These are phyloP conservation scores for Melanogrammus aeglefinus DNA, from an alignment of 2,797 vertebrate species.

Conservation along the genomic window DNA sequence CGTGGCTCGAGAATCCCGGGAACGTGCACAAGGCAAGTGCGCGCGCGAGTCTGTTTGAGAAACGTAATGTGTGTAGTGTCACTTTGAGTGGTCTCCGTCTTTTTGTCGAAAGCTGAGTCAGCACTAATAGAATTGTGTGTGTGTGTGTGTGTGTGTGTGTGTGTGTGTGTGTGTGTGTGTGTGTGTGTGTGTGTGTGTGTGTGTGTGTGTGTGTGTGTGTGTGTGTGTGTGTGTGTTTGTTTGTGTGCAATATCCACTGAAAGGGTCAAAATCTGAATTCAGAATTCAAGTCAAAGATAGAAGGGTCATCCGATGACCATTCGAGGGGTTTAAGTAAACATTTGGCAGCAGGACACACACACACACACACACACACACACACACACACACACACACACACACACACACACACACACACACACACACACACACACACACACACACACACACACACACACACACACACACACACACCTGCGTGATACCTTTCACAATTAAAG, in stretches of 20 bases:
- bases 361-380: not conserved
- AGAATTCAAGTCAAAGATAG: not conserved
- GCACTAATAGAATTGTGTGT: not conserved
- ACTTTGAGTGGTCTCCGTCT: not conserved
- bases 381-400: not conserved
- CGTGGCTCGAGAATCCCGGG: slow-evolving; percentile 93
- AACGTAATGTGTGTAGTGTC: not conserved
- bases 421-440: not conserved
- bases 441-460: not conserved
- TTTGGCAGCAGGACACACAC: not conserved
- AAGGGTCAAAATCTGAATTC: slow-evolving; percentile 21
- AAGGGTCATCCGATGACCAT: not conserved
- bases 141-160: slow-evolving; percentile 2
- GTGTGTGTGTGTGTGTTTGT: not conserved
- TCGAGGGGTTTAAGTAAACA: not conserved
- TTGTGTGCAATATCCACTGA: slow-evolving; percentile 4
- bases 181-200: slow-evolving; percentile 3
- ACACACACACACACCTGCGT: not conserved
- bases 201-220: not conserved
- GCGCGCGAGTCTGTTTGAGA: not conserved
- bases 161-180: slow-evolving; percentile 3
- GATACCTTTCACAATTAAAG: not conserved
- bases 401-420: not conserved
- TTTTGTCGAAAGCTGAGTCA: not conserved
- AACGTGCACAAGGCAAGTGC: slow-evolving; percentile 92